Conservation (phyloP, 1,140 invertebrate genomes). For the Drosophila rhopaloa region DNA sequence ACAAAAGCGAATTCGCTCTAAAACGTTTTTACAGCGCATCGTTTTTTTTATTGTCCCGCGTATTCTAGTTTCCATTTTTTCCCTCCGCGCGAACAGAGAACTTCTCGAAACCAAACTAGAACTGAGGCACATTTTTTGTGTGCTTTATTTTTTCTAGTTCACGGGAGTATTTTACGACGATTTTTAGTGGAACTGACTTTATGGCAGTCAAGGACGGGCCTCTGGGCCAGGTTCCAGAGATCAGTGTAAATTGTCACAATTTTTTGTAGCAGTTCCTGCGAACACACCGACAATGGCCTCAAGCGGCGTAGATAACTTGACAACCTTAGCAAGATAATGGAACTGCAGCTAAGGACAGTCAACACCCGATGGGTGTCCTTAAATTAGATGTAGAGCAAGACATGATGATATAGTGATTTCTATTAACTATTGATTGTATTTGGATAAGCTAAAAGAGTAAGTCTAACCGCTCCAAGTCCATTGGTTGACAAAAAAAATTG, state of each 20-base stretch:
- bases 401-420: neutral
- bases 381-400: conserved; percentile 35
- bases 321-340: conserved; percentile 61
- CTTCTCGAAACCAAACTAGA: conserved; percentile 78
- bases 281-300: conserved; percentile 51
- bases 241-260: conserved; percentile 62
- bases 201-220: conserved; percentile 66
- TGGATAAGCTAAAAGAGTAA: neutral
- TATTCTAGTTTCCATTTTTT: conserved; percentile 77
- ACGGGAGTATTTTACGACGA: conserved; percentile 52
- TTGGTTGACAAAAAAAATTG: too few relatives aligned
- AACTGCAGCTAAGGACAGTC: conserved; percentile 29
- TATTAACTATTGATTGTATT: neutral
- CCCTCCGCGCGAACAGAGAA: conserved; percentile 48
- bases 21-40: conserved; percentile 66
- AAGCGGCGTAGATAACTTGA: conserved; percentile 74
- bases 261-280: conserved; percentile 51
- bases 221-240: conserved; percentile 13
- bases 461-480: too few relatives aligned
- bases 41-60: conserved; percentile 66
- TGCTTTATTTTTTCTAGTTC: conserved; percentile 65
- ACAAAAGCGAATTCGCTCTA: conserved; percentile 71
- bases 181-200: conserved; percentile 71
- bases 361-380: conserved; percentile 16
- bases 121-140: conserved; percentile 78